Base-by-base conservation (phyloP, 2,888 invertebrate genomes). In the Cyclophora albipunctata region DNA sequence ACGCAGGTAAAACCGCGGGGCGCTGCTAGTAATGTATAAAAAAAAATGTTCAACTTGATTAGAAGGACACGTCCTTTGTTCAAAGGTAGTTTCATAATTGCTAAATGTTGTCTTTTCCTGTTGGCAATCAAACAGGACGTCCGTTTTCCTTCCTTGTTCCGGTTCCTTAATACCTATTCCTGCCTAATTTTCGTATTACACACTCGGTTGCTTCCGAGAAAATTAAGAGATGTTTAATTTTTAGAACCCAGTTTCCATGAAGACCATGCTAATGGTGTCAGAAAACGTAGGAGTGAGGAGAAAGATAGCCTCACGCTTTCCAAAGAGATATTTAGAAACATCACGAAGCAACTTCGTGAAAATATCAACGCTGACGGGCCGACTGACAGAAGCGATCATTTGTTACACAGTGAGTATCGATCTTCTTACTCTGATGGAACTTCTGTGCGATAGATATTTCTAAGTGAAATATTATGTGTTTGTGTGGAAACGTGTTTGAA, bases 251-350 rank as follows among this genome's bases (percentile, higher is more conserved):
- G 81, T 55, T 20, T 20, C 20, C 20, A 20, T 73, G 81, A 83
- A 64, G 74, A 79, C 64, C 73, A 69, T 55, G 66, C 74, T 45
- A 79, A 81, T 78, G 78, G 77, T 54, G 65, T 77, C 53, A 77
- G 84, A 49, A 78, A 78, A 49, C 80, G 84, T 48, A 78, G 83
- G 56, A 81, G 81, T 64, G 82, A 83, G 63, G 84, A 83, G 51
- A 85, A 77, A 62, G 87, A 88, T 67, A 85, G 81, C 60, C 80
- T 89, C 54, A 87, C 89, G 47, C 67, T 89, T 64, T 89, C 89
- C 58, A 79, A 84, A 59, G 88, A 89, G 65, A 89, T 89, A 77
- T 89, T 89, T 74, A 81, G 84, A 68, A 89, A 89, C 66, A 88
- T 89, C 76, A 86, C 86, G 53, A 85, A 88, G 72, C 87, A 89